A percentile compares a stretch with the other conserved stretches of the same genome.
Evolutionary conservation across 2,113 vertebrate species (phyloP).

Genomic region (Amia ocellicauda): DNA sequence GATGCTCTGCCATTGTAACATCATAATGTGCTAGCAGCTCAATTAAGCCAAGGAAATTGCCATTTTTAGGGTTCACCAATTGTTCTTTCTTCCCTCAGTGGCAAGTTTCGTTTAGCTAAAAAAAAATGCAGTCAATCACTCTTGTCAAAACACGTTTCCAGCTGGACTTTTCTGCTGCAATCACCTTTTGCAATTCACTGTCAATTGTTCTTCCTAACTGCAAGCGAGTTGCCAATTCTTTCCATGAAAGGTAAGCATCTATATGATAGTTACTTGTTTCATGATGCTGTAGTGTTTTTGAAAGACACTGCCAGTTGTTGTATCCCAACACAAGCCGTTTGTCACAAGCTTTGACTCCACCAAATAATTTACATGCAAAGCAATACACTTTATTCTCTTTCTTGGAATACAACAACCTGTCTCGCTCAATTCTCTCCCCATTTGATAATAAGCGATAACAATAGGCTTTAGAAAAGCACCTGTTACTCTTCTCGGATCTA

Average conservation of each 20-base stretch:
- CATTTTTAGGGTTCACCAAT: slow-evolving; percentile 15
- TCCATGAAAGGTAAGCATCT: slow-evolving; percentile 31
- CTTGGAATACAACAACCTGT: slow-evolving; percentile 11
- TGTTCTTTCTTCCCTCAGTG: slow-evolving; percentile 19
- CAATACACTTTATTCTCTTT: neutral
- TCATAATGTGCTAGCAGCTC: neutral
- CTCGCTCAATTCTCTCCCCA: slow-evolving; percentile 9
- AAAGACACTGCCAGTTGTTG: slow-evolving; percentile 18
- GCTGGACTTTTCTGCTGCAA: slow-evolving; percentile 13
- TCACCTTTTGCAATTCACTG: slow-evolving; percentile 16
- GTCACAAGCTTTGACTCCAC: slow-evolving; percentile 5
- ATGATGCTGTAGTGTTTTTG: no score
- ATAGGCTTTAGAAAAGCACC: neutral
- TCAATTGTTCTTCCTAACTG: slow-evolving; percentile 15
- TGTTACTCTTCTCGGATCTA: slow-evolving; percentile 3
- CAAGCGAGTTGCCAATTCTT: slow-evolving; percentile 23
- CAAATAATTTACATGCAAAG: slow-evolving; percentile 8
- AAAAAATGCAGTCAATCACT: slow-evolving; percentile 21
- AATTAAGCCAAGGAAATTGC: slow-evolving; percentile 3
- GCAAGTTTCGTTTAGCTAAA: slow-evolving; percentile 20
- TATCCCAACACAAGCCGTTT: slow-evolving; percentile 17
- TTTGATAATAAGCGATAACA: neutral
- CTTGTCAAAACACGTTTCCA: slow-evolving; percentile 15
- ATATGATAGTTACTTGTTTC: no score
- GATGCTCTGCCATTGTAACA: neutral